phyloP scores from a whole-genome alignment of 2,113 vertebrate genomes.

The Calonectris borealis region DNA sequence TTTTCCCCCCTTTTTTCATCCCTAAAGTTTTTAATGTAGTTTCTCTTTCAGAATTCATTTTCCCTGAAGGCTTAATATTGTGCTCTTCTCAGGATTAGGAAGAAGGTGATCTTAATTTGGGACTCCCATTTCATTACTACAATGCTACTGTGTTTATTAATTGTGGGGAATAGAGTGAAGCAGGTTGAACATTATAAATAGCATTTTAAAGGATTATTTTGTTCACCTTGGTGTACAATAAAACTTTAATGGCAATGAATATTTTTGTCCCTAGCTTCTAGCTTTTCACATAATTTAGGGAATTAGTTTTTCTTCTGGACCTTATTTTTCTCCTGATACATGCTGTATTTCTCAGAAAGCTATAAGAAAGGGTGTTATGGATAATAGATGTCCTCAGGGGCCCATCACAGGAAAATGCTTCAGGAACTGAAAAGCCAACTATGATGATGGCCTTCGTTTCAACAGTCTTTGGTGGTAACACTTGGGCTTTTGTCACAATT shows the following conservation, averaged over 20 bases:
- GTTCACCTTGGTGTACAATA: background rate
- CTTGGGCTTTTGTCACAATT: background rate
- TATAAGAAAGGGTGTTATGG: background rate
- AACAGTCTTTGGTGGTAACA: background rate
- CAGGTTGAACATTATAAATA: background rate
- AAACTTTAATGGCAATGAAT: background rate
- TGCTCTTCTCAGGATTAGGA: background rate
- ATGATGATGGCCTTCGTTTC: background rate
- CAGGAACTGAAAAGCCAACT: background rate
- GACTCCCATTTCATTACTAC: background rate
- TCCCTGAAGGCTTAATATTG: background rate
- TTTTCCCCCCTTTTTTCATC: background rate
- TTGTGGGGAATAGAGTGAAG: background rate
- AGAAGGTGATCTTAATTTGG: background rate
- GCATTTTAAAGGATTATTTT: background rate
- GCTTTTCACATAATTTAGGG: background rate
- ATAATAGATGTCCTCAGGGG: background rate
- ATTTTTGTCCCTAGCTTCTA: background rate
- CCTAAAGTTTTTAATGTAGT: conserved; percentile 2
- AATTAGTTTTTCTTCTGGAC: background rate
- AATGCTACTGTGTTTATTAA: background rate
- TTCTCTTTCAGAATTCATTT: conserved; percentile 2
- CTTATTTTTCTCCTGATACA: background rate
- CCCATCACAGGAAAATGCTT: background rate
- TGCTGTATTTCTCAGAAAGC: background rate